A percentile compares a stretch with the other conserved stretches of the same genome.
These are phyloP conservation scores for Caenorhabditis virilis DNA, from an alignment of 2,888 invertebrate genomes.

Conservation along the genomic window DNA sequence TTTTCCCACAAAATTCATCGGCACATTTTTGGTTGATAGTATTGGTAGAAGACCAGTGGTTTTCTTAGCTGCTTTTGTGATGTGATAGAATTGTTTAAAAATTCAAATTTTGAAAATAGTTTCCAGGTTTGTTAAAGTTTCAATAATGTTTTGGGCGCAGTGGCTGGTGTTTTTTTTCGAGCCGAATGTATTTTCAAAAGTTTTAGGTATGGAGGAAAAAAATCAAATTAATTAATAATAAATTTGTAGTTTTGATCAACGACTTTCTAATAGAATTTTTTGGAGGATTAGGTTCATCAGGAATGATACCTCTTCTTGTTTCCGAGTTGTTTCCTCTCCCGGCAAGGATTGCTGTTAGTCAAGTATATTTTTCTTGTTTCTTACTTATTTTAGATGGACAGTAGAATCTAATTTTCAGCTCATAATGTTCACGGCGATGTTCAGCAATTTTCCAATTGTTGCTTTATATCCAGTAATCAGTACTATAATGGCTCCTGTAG, in stretches of 20 bases:
- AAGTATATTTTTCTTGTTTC: conserved; percentile 16
- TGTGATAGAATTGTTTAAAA: conserved; percentile 3
- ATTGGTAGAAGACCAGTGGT: conserved; percentile 37
- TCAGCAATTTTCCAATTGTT: conserved; percentile 12
- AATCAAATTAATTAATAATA: too few relatives aligned
- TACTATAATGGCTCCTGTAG: conserved; percentile 34
- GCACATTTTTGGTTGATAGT: conserved; percentile 35
- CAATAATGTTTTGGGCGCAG: not conserved
- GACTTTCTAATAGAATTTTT: conserved; percentile 22
- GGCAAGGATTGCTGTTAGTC: conserved; percentile 39
- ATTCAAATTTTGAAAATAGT: not conserved
- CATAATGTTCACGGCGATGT: conserved; percentile 15
- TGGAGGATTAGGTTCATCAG: conserved; percentile 24
- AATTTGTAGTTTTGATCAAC: conserved; percentile 25
- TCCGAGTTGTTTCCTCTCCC: conserved; percentile 42
- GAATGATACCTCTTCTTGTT: conserved; percentile 26
- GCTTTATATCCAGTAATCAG: conserved; percentile 32
- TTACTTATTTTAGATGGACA: not conserved
- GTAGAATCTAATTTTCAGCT: conserved; percentile 19
- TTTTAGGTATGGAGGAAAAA: conserved; percentile 8
- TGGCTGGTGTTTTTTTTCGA: conserved; percentile 3
- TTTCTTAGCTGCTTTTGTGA: conserved; percentile 19
- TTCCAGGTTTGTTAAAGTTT: conserved; percentile 9
- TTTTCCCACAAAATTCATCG: conserved; percentile 33
- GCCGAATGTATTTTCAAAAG: conserved; percentile 4